These are phyloP conservation scores for Mongoloraphidia duomilia DNA, from an alignment of 2,888 invertebrate species.

Conservation along the genomic window DNA sequence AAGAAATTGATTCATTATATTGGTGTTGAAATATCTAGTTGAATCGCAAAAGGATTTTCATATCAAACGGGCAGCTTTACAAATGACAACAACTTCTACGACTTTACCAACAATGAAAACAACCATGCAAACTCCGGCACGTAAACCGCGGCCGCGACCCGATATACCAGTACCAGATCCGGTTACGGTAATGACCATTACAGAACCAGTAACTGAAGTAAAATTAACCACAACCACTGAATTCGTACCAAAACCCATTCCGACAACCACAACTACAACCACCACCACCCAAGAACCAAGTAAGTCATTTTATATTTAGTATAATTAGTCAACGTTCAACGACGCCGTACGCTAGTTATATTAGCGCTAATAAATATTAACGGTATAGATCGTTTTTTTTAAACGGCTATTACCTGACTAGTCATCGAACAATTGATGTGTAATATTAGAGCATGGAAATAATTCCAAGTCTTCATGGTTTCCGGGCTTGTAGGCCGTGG, in stretches of 20 bases:
- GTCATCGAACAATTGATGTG: too few species aligned
- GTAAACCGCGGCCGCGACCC: conserved; percentile 3
- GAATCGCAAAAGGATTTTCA: conserved; percentile 84
- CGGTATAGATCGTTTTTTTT: too few species aligned
- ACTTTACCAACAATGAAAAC: conserved; percentile 30
- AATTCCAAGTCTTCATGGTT: too few species aligned
- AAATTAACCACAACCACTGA: conserved; percentile 25
- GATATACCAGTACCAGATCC: conserved; percentile 23
- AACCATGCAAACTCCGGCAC: conserved; percentile 27
- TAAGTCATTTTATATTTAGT: conserved; percentile 23
- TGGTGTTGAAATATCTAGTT: conserved; percentile 38
- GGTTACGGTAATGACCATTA: conserved; percentile 25
- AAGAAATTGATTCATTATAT: too few species aligned
- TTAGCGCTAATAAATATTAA: too few species aligned
- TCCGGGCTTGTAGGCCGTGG: too few species aligned
- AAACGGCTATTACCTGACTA: too few species aligned
- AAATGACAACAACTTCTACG: conserved; percentile 33
- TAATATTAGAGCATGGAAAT: too few species aligned
- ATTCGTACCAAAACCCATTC: conserved; percentile 35
- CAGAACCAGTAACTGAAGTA: conserved; percentile 26
- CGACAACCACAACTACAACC: conserved; percentile 42
- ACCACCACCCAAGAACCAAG: conserved; percentile 42
- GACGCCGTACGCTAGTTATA: too few species aligned
- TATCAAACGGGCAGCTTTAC: conserved; percentile 38
- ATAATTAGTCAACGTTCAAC: too few species aligned